These are phyloP conservation scores for Balanococcus diminutus DNA, from an alignment of 2,888 invertebrate genomes.

Conservation along the genomic window DNA sequence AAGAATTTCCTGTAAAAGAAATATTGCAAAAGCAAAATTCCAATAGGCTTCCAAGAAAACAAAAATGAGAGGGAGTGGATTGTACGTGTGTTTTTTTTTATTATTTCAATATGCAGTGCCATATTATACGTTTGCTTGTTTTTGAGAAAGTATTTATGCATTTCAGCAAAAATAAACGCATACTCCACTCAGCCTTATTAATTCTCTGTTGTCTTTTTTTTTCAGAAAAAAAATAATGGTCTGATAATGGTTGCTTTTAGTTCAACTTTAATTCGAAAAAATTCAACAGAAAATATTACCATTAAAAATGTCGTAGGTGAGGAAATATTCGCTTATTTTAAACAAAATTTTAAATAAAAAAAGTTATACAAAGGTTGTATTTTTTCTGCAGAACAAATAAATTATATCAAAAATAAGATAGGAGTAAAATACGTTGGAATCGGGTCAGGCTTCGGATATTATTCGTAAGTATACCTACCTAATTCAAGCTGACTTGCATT, in stretches of 20 bases:
- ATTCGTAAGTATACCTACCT: neutral
- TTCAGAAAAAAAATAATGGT: constrained; percentile 39
- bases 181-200: no score
- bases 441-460: constrained; percentile 75
- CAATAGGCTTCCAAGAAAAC: no score
- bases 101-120: no score
- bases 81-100: no score
- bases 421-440: constrained; percentile 87
- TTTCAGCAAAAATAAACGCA: no score
- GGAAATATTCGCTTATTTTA: neutral
- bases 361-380: no score
- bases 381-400: constrained; percentile 79
- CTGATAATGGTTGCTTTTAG: constrained; percentile 42
- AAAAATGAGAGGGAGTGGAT: no score
- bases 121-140: no score
- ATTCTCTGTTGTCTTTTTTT: no score
- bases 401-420: constrained; percentile 83
- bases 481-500: neutral
- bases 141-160: no score
- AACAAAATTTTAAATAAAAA: neutral
- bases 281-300: neutral
- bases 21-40: no score
- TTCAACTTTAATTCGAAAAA: neutral
- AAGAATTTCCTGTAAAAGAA: no score
- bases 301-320: constrained; percentile 36